Percentiles rank a stretch among this genome's conserved stretches.
Evolutionary conservation across 1,140 invertebrate genomes (phyloP).

Genomic region (Euwallacea similis): DNA sequence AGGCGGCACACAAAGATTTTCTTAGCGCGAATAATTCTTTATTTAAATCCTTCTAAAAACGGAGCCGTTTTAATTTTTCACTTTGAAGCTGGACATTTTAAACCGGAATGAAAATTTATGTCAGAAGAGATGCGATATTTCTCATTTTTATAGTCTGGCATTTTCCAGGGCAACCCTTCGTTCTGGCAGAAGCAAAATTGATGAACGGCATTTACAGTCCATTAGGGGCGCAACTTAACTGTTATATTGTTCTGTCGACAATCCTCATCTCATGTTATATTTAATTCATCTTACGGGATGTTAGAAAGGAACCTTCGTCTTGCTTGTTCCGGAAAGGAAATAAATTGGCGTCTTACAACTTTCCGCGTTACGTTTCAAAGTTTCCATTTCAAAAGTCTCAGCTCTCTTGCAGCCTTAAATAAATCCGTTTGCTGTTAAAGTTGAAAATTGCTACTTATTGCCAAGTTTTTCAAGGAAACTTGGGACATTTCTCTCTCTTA

Average conservation of each 20-base stretch:
- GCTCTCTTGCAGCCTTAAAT: background rate
- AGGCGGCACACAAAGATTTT: background rate
- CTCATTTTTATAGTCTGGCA: slow-evolving; percentile 25
- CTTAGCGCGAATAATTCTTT: slow-evolving; percentile 17
- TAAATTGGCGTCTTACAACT: slow-evolving; percentile 8
- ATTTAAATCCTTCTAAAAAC: slow-evolving; percentile 20
- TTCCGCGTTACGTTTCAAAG: background rate
- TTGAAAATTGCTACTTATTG: slow-evolving; percentile 9
- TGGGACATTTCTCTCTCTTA: background rate
- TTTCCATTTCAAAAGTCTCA: slow-evolving; percentile 4
- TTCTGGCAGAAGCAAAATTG: slow-evolving; percentile 30
- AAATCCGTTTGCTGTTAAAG: slow-evolving; percentile 3
- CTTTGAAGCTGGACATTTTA: slow-evolving; percentile 27
- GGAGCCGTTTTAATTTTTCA: slow-evolving; percentile 35
- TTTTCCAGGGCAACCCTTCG: slow-evolving; percentile 28
- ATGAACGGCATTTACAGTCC: slow-evolving; percentile 29
- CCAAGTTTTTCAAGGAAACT: slow-evolving; percentile 1
- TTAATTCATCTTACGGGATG: slow-evolving; percentile 33
- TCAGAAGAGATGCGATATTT: slow-evolving; percentile 33
- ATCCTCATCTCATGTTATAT: slow-evolving; percentile 41
- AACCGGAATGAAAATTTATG: slow-evolving; percentile 34
- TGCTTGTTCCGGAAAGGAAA: slow-evolving; percentile 8
- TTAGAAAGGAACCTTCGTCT: slow-evolving; percentile 8
- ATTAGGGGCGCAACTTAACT: slow-evolving; percentile 24
- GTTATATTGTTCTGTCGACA: slow-evolving; percentile 42